phyloP scores from a whole-genome alignment of 2,113 vertebrate species.

The Pseudolaguvia tuberculata region DNA sequence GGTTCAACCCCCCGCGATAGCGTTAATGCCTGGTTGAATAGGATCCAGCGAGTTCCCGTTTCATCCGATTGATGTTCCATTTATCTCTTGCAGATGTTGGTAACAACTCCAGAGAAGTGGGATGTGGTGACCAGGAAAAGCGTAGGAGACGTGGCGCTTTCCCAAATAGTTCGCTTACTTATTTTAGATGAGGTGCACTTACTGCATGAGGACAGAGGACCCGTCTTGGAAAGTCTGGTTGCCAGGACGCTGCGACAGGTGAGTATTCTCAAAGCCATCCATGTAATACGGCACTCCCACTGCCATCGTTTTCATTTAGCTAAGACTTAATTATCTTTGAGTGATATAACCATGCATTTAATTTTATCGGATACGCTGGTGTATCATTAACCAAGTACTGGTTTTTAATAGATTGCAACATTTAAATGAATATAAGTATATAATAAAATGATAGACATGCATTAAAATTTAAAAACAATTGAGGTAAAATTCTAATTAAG shows the following conservation, averaged over 20 bases:
- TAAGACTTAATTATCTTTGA: not conserved
- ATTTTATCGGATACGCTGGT: not conserved
- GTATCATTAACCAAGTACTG: not conserved
- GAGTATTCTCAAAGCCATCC: conserved; percentile 35
- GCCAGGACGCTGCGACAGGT: conserved; percentile 95
- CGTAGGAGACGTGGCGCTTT: conserved; percentile 91
- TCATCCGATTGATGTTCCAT: not conserved
- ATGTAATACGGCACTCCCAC: not conserved
- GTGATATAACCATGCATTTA: too few species aligned
- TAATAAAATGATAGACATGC: not conserved
- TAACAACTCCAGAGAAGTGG: conserved; percentile 98
- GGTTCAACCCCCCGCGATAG: not conserved
- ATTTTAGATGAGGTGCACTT: conserved; percentile 97
- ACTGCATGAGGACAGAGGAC: conserved; percentile 93
- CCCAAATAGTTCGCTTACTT: conserved; percentile 89
- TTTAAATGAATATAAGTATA: not conserved
- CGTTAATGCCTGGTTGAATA: not conserved
- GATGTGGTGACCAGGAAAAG: conserved; percentile 98
- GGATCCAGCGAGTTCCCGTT: not conserved
- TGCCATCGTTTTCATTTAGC: not conserved
- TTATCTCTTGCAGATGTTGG: conserved; percentile 79
- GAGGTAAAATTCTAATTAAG: not conserved
- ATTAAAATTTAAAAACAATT: not conserved
- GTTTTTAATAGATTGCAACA: not conserved
- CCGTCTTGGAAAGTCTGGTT: conserved; percentile 96